These are phyloP conservation scores for Ophion ventricosus DNA, from an alignment of 2,888 invertebrate species.

Conservation along the genomic window DNA sequence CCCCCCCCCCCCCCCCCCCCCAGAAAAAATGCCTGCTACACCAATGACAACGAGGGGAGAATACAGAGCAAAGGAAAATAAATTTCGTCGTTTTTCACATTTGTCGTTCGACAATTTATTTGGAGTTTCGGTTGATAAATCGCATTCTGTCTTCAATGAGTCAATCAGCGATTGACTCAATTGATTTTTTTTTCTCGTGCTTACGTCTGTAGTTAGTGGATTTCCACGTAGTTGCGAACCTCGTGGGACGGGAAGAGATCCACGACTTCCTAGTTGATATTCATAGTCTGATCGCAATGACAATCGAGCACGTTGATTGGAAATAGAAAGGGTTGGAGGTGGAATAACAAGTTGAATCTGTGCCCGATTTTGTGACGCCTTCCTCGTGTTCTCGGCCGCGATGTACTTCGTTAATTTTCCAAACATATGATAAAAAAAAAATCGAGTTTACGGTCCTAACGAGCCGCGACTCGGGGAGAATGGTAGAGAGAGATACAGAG, in stretches of 20 bases:
- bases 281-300: conserved; percentile 57
- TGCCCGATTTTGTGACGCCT: conserved; percentile 25
- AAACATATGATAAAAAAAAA: conserved; percentile 37
- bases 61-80: too few species aligned
- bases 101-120: too few species aligned
- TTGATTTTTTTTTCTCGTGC: too few species aligned
- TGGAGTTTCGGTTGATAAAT: too few species aligned
- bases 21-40: too few species aligned
- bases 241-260: not conserved
- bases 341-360: conserved; percentile 56
- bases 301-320: conserved; percentile 61
- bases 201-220: too few species aligned
- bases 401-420: conserved; percentile 10
- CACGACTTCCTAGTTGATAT: conserved; percentile 60
- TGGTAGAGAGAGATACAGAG: not conserved
- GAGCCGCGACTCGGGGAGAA: not conserved
- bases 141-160: too few species aligned
- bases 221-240: not conserved
- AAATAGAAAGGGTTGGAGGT: conserved; percentile 48
- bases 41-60: too few species aligned
- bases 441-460: conserved; percentile 32
- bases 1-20: too few species aligned
- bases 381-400: not conserved
- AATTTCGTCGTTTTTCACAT: too few species aligned
- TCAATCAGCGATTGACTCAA: too few species aligned